Evolutionary conservation across 53 echinoderm and acorn worm genomes (phyloP).

Genomic region (Holothuria leucospilota): DNA sequence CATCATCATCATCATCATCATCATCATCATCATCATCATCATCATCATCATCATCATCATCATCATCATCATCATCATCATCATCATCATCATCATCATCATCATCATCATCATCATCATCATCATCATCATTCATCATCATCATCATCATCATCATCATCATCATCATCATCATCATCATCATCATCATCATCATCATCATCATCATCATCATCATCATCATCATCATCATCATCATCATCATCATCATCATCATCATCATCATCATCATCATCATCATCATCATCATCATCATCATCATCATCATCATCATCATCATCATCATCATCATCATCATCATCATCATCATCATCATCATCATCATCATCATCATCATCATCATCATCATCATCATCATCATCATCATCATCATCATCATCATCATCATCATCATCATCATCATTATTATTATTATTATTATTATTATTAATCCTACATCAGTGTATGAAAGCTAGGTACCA

Average conservation of each 20-base stretch:
- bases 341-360: background rate
- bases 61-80: conserved; percentile 12
- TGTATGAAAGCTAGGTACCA: background rate
- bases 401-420: background rate
- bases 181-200: conserved; percentile 12
- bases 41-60: background rate
- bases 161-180: conserved; percentile 12
- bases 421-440: background rate
- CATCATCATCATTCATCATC: too few species aligned
- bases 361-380: background rate
- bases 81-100: background rate
- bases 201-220: background rate
- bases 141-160: conserved; percentile 9
- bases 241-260: background rate
- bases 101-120: background rate
- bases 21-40: background rate
- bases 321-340: background rate
- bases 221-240: background rate
- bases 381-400: background rate
- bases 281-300: background rate
- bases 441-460: background rate
- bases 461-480: background rate
- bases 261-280: background rate
- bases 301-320: background rate
- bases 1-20: background rate